Evolutionary conservation across 1,140 invertebrate species (phyloP).

Genomic region (Daktulosphaira vitifoliae): DNA sequence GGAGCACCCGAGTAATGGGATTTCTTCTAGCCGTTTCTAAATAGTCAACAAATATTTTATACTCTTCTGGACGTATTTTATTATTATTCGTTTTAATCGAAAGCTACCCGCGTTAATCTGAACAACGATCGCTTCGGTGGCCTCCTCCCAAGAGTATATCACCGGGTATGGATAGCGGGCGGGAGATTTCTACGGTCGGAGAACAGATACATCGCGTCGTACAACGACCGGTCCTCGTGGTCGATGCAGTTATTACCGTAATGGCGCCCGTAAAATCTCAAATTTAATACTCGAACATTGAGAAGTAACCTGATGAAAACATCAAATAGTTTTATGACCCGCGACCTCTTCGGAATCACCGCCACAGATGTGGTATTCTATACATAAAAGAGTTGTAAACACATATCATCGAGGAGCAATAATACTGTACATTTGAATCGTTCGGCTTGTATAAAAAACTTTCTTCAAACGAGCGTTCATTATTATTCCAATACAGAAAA

Average conservation of each 20-base stretch:
- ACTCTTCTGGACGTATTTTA: not conserved
- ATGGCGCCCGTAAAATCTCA: conserved; percentile 22
- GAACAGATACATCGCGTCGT: not conserved
- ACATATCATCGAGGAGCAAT: no score
- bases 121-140: not conserved
- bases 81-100: conserved; percentile 13
- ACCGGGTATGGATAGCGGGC: not conserved
- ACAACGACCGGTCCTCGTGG: conserved; percentile 1
- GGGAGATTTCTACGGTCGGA: no score
- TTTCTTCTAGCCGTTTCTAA: not conserved
- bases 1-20: not conserved
- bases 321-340: conserved; percentile 11
- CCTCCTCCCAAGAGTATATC: conserved; percentile 1
- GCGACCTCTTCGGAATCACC: not conserved
- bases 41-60: no score
- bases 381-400: no score
- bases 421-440: no score
- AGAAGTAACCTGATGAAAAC: conserved; percentile 21
- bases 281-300: conserved; percentile 16
- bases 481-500: no score
- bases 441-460: no score
- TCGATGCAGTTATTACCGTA: conserved; percentile 5
- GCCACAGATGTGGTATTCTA: no score
- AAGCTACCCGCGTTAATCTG: not conserved
- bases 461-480: no score